Evolutionary conservation across 2,113 vertebrate species (phyloP).

Genomic region (Coracopsis vasa): DNA sequence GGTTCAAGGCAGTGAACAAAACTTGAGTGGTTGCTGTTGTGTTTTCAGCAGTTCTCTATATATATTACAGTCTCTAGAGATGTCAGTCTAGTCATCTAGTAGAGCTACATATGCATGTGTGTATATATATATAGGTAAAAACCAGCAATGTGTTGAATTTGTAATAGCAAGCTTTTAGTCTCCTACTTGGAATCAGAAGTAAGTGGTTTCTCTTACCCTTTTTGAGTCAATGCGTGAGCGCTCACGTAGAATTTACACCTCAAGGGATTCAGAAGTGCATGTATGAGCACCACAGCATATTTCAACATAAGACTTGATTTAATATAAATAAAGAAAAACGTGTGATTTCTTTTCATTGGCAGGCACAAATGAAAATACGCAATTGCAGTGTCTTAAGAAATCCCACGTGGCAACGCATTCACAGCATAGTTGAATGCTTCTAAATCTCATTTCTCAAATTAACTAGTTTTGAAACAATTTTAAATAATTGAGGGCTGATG

Average conservation of each 20-base stretch:
- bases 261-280: background rate
- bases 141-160: background rate
- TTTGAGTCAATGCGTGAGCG: background rate
- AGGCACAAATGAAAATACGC: background rate
- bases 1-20: background rate
- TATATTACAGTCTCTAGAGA: background rate
- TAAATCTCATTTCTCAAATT: background rate
- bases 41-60: background rate
- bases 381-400: background rate
- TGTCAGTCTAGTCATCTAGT: background rate
- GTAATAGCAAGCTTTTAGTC: background rate
- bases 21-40: background rate
- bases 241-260: background rate
- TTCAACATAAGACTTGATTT: background rate
- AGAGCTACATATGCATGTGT: background rate
- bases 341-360: background rate
- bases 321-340: background rate
- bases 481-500: background rate
- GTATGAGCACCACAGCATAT: background rate
- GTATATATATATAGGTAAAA: background rate
- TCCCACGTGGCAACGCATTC: background rate
- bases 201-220: background rate
- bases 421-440: background rate
- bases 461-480: constrained; percentile 21
- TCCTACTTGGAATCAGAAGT: background rate